These are phyloP conservation scores for Lasioglossum lativentre DNA, from an alignment of 2,888 invertebrate genomes.

Conservation along the genomic window DNA sequence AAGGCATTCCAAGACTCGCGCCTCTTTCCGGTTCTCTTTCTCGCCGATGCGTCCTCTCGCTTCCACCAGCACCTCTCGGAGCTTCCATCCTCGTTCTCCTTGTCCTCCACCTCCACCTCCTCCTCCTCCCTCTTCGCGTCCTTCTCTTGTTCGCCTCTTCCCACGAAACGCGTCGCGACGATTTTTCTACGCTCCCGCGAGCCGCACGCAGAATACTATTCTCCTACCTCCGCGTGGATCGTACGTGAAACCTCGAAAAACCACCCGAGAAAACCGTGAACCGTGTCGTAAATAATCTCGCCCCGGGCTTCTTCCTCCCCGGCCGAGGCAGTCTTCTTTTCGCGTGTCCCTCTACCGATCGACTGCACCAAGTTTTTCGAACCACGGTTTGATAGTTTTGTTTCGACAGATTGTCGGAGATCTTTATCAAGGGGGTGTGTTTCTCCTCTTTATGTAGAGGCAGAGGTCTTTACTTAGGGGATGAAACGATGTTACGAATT, in stretches of 20 bases:
- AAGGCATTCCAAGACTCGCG: constrained; percentile 73
- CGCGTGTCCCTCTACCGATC: not conserved
- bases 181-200: constrained; percentile 22
- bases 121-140: not conserved
- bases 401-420: not conserved
- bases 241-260: constrained; percentile 48
- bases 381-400: not conserved
- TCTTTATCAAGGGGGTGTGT: not conserved
- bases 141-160: not conserved
- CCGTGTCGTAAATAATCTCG: constrained; percentile 58
- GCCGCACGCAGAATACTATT: constrained; percentile 12
- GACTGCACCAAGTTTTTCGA: not conserved
- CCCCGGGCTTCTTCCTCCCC: constrained; percentile 7
- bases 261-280: constrained; percentile 43
- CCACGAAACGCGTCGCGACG: constrained; percentile 1
- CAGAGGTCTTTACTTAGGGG: too few species aligned
- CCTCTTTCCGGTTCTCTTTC: constrained; percentile 63
- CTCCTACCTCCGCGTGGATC: constrained; percentile 8
- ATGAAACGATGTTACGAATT: too few species aligned
- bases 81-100: not conserved
- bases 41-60: constrained; percentile 20
- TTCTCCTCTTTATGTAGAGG: too few species aligned
- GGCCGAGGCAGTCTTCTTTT: not conserved
- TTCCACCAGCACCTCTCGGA: not conserved
- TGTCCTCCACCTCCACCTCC: not conserved